Conservation (phyloP, 2,888 invertebrate species). For the Mantis religiosa region DNA sequence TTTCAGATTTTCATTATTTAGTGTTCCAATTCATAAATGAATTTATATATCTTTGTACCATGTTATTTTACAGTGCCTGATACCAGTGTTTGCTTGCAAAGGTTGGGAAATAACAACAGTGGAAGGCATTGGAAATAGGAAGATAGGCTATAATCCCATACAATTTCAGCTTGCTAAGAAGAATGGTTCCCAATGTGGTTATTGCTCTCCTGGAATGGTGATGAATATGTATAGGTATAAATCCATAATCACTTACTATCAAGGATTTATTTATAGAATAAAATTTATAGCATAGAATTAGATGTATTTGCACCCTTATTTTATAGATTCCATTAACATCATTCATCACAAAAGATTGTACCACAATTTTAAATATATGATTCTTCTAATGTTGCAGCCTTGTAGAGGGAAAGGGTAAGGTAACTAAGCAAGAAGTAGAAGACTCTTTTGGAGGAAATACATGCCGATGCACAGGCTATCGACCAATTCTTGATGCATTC, state of each 20-base stretch:
- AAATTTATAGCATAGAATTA: no score
- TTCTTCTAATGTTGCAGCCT: constrained; percentile 44
- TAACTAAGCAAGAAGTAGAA: constrained; percentile 42
- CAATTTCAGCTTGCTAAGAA: constrained; percentile 60
- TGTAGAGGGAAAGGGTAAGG: constrained; percentile 43
- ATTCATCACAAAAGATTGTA: no score
- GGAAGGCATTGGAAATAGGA: constrained; percentile 66
- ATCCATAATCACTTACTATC: neutral
- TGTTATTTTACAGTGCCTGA: constrained; percentile 55
- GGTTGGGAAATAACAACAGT: constrained; percentile 66
- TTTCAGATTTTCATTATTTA: no score
- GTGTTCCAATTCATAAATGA: neutral
- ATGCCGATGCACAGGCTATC: constrained; percentile 73
- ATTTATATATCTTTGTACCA: no score
- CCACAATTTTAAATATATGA: constrained; percentile 23
- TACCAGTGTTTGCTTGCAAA: constrained; percentile 59
- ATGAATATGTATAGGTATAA: constrained; percentile 68
- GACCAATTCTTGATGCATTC: constrained; percentile 74
- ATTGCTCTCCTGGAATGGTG: constrained; percentile 72
- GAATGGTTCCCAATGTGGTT: constrained; percentile 71
- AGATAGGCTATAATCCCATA: constrained; percentile 64
- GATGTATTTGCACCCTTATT: no score
- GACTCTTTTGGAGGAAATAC: constrained; percentile 62
- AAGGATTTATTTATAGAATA: no score
- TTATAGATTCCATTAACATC: no score